Conservation (phyloP, 2,113 vertebrate genomes). For the Prinia subflava region DNA sequence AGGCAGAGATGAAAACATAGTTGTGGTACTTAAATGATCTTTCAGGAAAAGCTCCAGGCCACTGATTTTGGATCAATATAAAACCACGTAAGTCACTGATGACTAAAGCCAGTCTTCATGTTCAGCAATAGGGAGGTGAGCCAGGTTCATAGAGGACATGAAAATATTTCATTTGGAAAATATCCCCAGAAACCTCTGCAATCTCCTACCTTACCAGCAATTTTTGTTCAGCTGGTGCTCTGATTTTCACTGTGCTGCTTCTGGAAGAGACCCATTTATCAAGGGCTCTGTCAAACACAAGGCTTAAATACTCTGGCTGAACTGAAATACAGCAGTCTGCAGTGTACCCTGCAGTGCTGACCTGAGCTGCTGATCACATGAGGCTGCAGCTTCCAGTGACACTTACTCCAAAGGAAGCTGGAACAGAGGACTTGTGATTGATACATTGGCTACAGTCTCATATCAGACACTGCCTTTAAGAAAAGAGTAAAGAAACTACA, state of each 20-base stretch:
- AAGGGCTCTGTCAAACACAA: neutral
- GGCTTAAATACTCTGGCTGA: neutral
- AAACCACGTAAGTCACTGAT: neutral
- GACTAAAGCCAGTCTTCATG: neutral
- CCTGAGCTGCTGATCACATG: neutral
- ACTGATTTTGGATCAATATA: constrained; percentile 5
- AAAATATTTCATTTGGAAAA: constrained; percentile 37
- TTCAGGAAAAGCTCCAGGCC: neutral
- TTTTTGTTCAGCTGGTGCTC: neutral
- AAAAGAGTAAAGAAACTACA: neutral
- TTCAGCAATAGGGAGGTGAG: neutral
- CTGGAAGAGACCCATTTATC: neutral
- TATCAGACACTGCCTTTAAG: neutral
- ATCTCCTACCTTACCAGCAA: neutral
- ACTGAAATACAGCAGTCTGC: neutral
- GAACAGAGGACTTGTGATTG: neutral
- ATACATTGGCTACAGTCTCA: neutral
- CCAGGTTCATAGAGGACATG: neutral
- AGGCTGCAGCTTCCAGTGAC: neutral
- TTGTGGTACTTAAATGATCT: neutral
- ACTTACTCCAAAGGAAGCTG: neutral
- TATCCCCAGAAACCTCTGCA: neutral
- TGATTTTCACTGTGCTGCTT: neutral
- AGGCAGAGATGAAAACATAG: neutral
- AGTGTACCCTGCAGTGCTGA: neutral